Evolutionary conservation across 2,888 invertebrate species (phyloP), one percentile per base, ranked within the genome.

Genomic region (Leucophora obtusa): DNA sequence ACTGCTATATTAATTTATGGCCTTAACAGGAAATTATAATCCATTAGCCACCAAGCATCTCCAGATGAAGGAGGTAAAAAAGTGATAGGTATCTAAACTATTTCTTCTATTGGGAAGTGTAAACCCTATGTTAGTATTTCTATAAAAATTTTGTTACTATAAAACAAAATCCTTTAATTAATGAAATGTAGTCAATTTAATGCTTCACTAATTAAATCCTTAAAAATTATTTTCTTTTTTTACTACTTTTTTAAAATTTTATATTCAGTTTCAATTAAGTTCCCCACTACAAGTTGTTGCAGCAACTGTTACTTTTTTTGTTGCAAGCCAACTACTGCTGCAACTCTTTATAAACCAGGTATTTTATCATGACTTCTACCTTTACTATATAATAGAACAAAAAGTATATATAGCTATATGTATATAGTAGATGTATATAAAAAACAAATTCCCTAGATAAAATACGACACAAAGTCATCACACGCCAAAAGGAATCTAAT

Each of bases 401-500:
- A n/a, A n/a, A 47, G 43, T n/a, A 47, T n/a, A 47, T 24, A 59
- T n/a, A n/a, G n/a, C n/a, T n/a, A n/a, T 24, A 43, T 14, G 43
- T 17, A 65, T 15, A 51, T 35, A 47, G 28, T 28, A 28, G 28
- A 58, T 35, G 24, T 24, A 28, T 28, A 28, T 28, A 28, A 28
- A 6, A 60, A 70, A 60, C 77, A 81, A 81, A 81, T 81, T 81
- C 77, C 77, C 81, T 74, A 77, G 81, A 81, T 81, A 81, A 74
- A 77, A 56, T 71, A 73, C 70, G 84, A 84, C 86, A 85, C 84
- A 85, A 87, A 87, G 88, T 87, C 87, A 86, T 84, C 73, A 69
- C 81, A 77, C 81, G 85, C 85, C 87, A 85, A 86, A 86, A 87
- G 87, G 87, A 89, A 89, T 89, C 89, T 90, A 89, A 90, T 89